Conservation (phyloP, 1,140 invertebrate genomes). For the Caenorhabditis elegans region WBcel235 BX284605.5:15359001-15359500, state of each 20-base stretch:
- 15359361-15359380: conserved; percentile 96
- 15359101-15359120: conserved; percentile 95
- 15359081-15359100: conserved; percentile 71
- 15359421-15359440: conserved; percentile 96
- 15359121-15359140: conserved; percentile 93
- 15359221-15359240: conserved; percentile 69
- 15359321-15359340: conserved; percentile 84
- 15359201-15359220: conserved; percentile 73
- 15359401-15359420: conserved; percentile 77
- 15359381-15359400: conserved; percentile 87
- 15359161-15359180: conserved; percentile 85
- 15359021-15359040: conserved; percentile 85
- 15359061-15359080: conserved; percentile 96
- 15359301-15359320: conserved; percentile 82
- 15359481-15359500: conserved; percentile 84
- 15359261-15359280: conserved; percentile 80
- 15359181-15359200: conserved; percentile 81
- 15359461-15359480: conserved; percentile 88
- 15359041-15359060: conserved; percentile 93
- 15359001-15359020: conserved; percentile 74
- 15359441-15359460: conserved; percentile 93
- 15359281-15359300: conserved; percentile 85
- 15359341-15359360: conserved; percentile 96
- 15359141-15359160: conserved; percentile 98
- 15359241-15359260: conserved; percentile 80